A percentile compares a stretch with the other conserved stretches of the same genome.
Conservation (phyloP, 2,888 invertebrate genomes). For the Anoncus sp. region DNA sequence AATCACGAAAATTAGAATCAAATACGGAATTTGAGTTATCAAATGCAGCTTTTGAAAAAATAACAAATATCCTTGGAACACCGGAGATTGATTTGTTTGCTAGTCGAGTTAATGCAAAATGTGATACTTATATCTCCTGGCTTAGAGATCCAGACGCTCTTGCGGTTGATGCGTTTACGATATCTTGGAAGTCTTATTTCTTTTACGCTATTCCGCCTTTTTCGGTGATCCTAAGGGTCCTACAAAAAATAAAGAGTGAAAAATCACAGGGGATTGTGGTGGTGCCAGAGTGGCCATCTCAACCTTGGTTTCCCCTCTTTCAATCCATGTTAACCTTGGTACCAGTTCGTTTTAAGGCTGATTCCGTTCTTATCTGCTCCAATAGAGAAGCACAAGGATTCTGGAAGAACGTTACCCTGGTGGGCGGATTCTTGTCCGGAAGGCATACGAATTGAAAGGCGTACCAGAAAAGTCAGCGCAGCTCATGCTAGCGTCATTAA, state of each 20-base stretch:
- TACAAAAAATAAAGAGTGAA: slow-evolving; percentile 35
- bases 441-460: slow-evolving; percentile 35
- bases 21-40: slow-evolving; percentile 34
- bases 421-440: slow-evolving; percentile 67
- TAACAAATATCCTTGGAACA: slow-evolving; percentile 7
- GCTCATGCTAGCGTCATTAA: slow-evolving; percentile 35
- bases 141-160: slow-evolving; percentile 40
- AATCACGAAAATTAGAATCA: slow-evolving; percentile 29
- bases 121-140: slow-evolving; percentile 22
- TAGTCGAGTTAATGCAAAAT: slow-evolving; percentile 30
- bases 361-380: slow-evolving; percentile 5
- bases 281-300: too few relatives aligned
- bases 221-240: slow-evolving; percentile 19
- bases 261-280: slow-evolving; percentile 48
- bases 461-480: slow-evolving; percentile 24
- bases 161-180: slow-evolving; percentile 43
- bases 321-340: slow-evolving; percentile 70
- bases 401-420: slow-evolving; percentile 27
- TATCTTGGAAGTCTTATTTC: slow-evolving; percentile 25
- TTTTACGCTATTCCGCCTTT: slow-evolving; percentile 42
- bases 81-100: slow-evolving; percentile 49
- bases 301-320: too few relatives aligned
- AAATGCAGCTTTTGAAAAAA: slow-evolving; percentile 13
- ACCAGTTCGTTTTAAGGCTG: not conserved
- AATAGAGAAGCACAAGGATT: slow-evolving; percentile 62